Conservation (phyloP, 2,113 vertebrate species). For the Pteruthius melanotis region DNA sequence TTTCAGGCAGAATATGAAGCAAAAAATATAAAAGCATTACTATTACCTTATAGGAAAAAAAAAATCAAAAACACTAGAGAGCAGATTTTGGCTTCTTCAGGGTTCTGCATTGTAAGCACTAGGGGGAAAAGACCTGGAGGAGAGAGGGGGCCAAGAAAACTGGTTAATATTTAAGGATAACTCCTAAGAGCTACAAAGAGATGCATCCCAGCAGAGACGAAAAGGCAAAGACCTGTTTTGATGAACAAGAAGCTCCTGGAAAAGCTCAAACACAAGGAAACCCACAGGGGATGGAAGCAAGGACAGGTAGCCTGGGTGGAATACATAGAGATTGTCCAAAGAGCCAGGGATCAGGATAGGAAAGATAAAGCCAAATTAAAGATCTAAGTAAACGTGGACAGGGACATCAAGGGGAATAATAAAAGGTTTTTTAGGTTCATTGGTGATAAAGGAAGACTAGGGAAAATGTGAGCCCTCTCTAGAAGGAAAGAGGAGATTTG, state of each 20-base stretch:
- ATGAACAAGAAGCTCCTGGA: background rate
- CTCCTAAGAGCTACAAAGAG: background rate
- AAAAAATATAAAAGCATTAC: background rate
- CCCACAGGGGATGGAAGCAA: fast-evolving
- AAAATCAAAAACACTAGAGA: background rate
- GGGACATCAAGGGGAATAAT: no score
- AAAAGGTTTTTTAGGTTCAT: fast-evolving
- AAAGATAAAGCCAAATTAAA: background rate
- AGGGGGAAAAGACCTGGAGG: background rate
- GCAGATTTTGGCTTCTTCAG: background rate
- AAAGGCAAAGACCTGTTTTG: background rate
- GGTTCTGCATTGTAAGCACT: background rate
- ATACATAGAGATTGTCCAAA: background rate
- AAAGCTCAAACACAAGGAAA: fast-evolving
- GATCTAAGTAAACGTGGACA: background rate
- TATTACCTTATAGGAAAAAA: background rate
- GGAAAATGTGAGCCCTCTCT: background rate
- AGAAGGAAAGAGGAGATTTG: background rate
- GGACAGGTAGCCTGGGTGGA: no score
- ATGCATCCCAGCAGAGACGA: background rate
- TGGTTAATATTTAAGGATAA: background rate
- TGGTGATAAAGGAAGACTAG: background rate
- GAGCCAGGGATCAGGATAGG: background rate
- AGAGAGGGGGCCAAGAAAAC: background rate
- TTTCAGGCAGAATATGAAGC: background rate